Evolutionary conservation across 2,888 invertebrate genomes (phyloP).

Genomic region (Exocentrus adspersus): DNA sequence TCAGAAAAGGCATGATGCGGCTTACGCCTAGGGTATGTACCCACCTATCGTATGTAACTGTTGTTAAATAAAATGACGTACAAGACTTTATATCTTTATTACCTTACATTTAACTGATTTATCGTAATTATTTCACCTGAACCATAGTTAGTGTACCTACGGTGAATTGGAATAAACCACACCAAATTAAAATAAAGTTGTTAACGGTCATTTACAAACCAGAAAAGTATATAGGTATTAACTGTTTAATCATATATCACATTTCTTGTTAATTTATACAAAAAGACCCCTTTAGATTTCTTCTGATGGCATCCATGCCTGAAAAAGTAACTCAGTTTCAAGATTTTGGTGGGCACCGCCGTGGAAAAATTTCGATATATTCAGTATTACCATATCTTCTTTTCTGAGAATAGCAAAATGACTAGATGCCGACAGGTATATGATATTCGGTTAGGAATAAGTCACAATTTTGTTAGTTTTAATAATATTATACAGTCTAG

Average conservation of each 20-base stretch:
- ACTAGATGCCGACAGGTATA: too few relatives aligned
- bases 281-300: conserved; percentile 3
- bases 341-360: neutral
- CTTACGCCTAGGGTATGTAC: too few relatives aligned
- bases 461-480: too few relatives aligned
- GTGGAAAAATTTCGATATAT: too few relatives aligned
- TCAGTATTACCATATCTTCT: too few relatives aligned
- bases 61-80: conserved; percentile 10
- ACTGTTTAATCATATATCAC: neutral
- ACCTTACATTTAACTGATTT: conserved; percentile 1
- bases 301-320: conserved; percentile 21
- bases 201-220: conserved; percentile 1
- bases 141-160: too few relatives aligned
- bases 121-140: neutral
- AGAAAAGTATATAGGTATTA: conserved; percentile 13
- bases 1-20: too few relatives aligned
- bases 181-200: neutral
- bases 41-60: too few relatives aligned
- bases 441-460: too few relatives aligned
- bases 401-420: too few relatives aligned
- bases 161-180: neutral
- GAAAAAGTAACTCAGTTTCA: conserved; percentile 19
- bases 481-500: too few relatives aligned
- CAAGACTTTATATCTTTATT: conserved; percentile 14
- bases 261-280: conserved; percentile 6